These are phyloP conservation scores for Drosophila repleta DNA, from an alignment of 1,140 invertebrate species.

Conservation along the genomic window DNA sequence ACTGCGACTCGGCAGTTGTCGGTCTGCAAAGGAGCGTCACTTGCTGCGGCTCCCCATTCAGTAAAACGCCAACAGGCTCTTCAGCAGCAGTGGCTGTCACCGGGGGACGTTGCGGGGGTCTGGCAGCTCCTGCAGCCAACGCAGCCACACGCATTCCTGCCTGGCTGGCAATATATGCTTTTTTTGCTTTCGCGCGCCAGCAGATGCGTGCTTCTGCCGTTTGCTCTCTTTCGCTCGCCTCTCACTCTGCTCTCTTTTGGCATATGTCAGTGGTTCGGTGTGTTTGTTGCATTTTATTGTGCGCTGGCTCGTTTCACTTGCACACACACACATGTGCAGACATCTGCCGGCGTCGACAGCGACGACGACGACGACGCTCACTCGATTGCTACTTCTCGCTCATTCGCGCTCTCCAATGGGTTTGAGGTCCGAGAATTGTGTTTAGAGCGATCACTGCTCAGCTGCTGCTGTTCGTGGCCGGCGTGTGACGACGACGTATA, in stretches of 20 bases:
- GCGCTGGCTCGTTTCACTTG: slow-evolving; percentile 62
- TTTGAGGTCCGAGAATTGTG: slow-evolving; percentile 11
- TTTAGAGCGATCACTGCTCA: slow-evolving; percentile 48
- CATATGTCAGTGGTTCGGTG: slow-evolving; percentile 57
- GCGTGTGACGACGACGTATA: slow-evolving; percentile 63
- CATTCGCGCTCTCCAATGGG: slow-evolving; percentile 18
- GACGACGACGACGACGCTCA: neutral
- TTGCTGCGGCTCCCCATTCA: slow-evolving; percentile 32
- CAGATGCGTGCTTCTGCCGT: slow-evolving; percentile 22
- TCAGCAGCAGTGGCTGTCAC: neutral
- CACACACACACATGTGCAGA: slow-evolving; percentile 40
- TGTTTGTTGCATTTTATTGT: slow-evolving; percentile 74
- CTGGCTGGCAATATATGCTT: slow-evolving; percentile 25
- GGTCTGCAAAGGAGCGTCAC: slow-evolving; percentile 39
- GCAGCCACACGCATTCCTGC: slow-evolving; percentile 29
- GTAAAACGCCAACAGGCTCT: slow-evolving; percentile 18
- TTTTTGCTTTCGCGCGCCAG: slow-evolving; percentile 55
- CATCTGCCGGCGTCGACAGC: neutral
- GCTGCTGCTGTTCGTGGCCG: slow-evolving; percentile 64
- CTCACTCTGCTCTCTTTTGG: slow-evolving; percentile 13
- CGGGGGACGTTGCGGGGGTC: neutral
- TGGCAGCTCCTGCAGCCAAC: neutral
- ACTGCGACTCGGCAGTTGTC: slow-evolving; percentile 16
- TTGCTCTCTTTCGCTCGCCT: slow-evolving; percentile 6
- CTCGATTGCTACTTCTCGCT: neutral